Conservation (phyloP, 2,797 vertebrate genomes). For the Acipenser ruthenus region DNA sequence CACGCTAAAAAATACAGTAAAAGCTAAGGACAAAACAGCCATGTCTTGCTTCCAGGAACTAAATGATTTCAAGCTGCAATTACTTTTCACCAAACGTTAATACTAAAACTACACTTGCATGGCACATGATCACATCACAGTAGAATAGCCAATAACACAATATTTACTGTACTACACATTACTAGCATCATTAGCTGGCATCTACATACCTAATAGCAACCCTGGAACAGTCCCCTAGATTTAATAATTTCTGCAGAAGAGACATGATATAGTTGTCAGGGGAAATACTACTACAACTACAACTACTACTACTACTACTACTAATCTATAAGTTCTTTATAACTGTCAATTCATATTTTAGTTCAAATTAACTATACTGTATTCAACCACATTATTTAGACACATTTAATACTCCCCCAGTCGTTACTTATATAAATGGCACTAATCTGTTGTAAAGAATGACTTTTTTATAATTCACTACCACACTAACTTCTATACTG, state of each 20-base stretch:
- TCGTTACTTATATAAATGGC: no score
- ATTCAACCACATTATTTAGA: no score
- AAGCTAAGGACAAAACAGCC: no score
- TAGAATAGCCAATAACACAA: constrained; percentile 9
- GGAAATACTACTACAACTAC: not conserved
- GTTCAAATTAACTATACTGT: not conserved
- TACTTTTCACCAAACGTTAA: not conserved
- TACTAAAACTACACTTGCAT: constrained; percentile 9
- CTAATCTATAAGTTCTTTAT: not conserved
- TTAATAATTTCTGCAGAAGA: constrained; percentile 38
- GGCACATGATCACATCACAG: constrained; percentile 12
- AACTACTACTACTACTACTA: no score
- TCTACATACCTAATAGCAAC: constrained; percentile 36
- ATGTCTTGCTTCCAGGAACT: no score
- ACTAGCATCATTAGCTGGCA: not conserved
- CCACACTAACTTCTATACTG: no score
- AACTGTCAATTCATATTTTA: not conserved
- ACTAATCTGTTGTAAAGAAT: no score
- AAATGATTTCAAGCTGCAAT: no score
- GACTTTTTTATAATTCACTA: no score
- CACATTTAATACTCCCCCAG: no score
- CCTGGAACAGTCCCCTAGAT: constrained; percentile 20
- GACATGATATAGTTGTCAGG: constrained; percentile 15
- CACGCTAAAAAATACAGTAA: no score
- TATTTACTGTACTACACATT: constrained; percentile 14